Base-by-base conservation (phyloP, 2,113 vertebrate genomes). In the Todiramphus chloris region DNA sequence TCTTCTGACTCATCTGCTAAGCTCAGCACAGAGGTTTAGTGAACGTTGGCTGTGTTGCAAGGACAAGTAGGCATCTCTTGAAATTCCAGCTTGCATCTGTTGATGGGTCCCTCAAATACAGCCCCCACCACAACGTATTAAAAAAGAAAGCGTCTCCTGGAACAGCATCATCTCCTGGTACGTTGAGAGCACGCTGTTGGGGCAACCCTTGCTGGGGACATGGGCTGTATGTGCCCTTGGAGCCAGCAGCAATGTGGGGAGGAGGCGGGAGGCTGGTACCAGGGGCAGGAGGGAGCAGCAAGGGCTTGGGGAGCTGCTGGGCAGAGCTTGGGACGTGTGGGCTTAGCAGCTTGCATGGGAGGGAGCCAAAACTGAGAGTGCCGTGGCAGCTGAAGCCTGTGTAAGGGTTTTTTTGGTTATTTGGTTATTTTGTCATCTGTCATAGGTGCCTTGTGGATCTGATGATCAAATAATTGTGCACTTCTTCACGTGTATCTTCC, bases 241-340 rank as follows among this genome's bases (percentile, higher is more conserved):
- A 83, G 53, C 33, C 87, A 43, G 60, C 39, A 75, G 69, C 31
- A 48, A 41, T 16, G 50, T 17, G 13, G n/a, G 30, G 33, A 63
- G 69, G 28, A 66, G 13, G 14, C 66, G 59, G 74, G 28, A 66
- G 13, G 17, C 66, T 82, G 69, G 35, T 9, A 53, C 10, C 37
- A 2, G 50, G 23, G 17, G 0, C 39, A 28, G 55, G 67, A 55
- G 53, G n/a, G 16, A 84, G 31, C 69, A 37, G 16, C 0, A 0
- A 82, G 19, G 63, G 23, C 58, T 37, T 28, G 53, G 43, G 37
- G 24, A 63, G 46, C 58, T 88, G 43, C 67, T 79, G n/a, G 43
- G 33, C 43, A 51, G 53, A 58, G 44, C 0, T 3, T 4, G 17
- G 4, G 10, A 28, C 0, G 0, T 2, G 1, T 31, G 37, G 33